phyloP scores from a whole-genome alignment of 2,113 vertebrate species.

The Speoplatyrhinus poulsoni region DNA sequence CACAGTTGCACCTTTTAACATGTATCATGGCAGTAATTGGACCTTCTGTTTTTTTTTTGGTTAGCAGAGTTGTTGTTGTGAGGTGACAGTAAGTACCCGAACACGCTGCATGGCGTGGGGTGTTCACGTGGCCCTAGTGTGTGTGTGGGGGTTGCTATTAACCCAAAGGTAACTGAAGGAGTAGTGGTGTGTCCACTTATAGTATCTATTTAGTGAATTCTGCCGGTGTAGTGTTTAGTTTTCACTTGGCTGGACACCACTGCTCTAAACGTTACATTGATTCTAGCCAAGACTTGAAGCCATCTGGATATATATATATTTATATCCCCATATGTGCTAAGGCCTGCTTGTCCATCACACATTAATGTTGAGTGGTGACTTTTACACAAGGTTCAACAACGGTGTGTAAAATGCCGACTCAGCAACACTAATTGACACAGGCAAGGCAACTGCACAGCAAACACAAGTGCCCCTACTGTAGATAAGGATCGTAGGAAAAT shows the following conservation, averaged over 20 bases:
- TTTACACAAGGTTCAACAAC: too few species aligned
- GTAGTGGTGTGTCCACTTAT: conserved; percentile 5
- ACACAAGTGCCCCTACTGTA: conserved; percentile 26
- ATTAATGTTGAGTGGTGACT: conserved; percentile 29
- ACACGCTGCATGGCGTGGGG: conserved; percentile 61
- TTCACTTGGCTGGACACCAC: background rate
- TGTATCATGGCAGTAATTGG: conserved; percentile 10
- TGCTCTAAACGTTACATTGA: background rate
- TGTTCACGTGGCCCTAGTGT: conserved; percentile 25
- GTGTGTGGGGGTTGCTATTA: conserved; percentile 23
- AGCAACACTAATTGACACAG: conserved; percentile 13
- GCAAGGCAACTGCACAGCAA: conserved; percentile 17
- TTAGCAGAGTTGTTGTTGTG: conserved; percentile 78
- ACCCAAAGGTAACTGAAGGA: conserved; percentile 18
- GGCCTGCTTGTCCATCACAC: conserved; percentile 28
- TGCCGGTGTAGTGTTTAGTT: background rate
- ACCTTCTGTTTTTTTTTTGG: conserved; percentile 61
- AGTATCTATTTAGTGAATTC: background rate
- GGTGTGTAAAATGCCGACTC: background rate
- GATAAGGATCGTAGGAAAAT: conserved; percentile 41
- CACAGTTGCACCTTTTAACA: too few species aligned
- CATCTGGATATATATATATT: background rate
- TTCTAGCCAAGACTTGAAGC: background rate
- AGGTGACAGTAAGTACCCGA: conserved; percentile 80
- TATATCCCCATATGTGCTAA: background rate